Percentiles rank a stretch among this genome's conserved stretches.
Conservation (phyloP, 2,113 vertebrate species). For the Hirundichthys speculiger region DNA sequence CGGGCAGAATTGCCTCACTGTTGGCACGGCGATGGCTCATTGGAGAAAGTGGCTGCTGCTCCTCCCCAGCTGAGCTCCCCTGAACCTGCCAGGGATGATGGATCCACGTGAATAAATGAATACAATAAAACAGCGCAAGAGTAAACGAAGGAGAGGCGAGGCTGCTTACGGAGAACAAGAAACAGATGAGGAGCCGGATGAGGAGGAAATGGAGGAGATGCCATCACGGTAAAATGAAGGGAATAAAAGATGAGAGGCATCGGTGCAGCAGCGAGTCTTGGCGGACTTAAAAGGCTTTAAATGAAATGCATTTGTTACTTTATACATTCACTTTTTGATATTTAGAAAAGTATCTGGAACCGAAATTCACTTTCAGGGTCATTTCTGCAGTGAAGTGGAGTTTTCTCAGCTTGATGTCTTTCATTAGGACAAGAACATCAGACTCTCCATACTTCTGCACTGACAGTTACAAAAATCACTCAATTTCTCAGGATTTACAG, state of each 20-base stretch:
- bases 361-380: no score
- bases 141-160: slow-evolving; percentile 31
- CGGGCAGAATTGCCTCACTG: slow-evolving; percentile 45
- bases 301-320: no score
- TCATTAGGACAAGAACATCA: no score
- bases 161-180: slow-evolving; percentile 32
- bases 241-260: background rate
- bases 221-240: slow-evolving; percentile 6
- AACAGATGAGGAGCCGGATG: slow-evolving; percentile 11
- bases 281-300: background rate
- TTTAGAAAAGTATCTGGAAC: no score
- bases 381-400: no score
- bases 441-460: no score
- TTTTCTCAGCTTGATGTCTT: no score
- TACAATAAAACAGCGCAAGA: slow-evolving; percentile 34
- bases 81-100: slow-evolving; percentile 48
- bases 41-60: slow-evolving; percentile 60
- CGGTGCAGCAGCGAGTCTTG: slow-evolving; percentile 1
- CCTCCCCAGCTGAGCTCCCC: slow-evolving; percentile 65
- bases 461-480: no score
- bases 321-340: no score
- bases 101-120: slow-evolving; percentile 57
- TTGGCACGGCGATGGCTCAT: slow-evolving; percentile 64
- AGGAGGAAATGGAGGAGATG: slow-evolving; percentile 27
- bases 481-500: no score